These are phyloP conservation scores for Scaptomyza cyrtandrae DNA, from an alignment of 2,888 invertebrate species.

Conservation along the genomic window DNA sequence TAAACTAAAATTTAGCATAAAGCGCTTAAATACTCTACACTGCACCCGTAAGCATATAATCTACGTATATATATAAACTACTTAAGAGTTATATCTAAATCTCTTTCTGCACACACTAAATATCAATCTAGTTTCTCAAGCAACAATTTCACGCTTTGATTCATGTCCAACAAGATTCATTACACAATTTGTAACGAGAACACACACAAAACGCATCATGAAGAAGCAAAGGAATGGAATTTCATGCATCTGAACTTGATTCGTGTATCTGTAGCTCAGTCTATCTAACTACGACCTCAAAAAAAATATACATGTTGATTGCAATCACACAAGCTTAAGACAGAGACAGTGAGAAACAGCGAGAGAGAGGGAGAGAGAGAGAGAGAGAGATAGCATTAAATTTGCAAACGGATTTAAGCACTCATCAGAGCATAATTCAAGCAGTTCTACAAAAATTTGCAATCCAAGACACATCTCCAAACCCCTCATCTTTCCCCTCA, in stretches of 20 bases:
- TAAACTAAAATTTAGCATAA: too few relatives aligned
- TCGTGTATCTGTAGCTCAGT: background rate
- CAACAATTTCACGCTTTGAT: slow-evolving; percentile 2
- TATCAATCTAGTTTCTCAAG: too few relatives aligned
- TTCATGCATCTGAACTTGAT: slow-evolving; percentile 47
- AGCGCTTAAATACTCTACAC: too few relatives aligned
- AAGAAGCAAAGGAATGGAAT: slow-evolving; percentile 22
- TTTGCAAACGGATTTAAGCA: slow-evolving; percentile 13
- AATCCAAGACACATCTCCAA: background rate
- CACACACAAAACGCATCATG: background rate
- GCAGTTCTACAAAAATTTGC: slow-evolving; percentile 3
- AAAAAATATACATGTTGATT: slow-evolving; percentile 2
- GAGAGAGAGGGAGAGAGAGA: background rate
- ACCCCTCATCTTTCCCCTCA: too few relatives aligned
- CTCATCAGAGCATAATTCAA: slow-evolving; percentile 1
- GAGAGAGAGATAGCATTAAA: background rate
- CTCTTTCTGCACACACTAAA: too few relatives aligned
- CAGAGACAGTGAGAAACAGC: background rate
- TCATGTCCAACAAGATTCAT: background rate
- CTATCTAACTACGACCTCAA: background rate
- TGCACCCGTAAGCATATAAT: too few relatives aligned
- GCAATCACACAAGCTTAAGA: slow-evolving; percentile 1
- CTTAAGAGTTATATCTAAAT: background rate
- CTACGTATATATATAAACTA: background rate
- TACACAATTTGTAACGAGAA: slow-evolving; percentile 17